Evolutionary conservation across 2,797 vertebrate species (phyloP), one percentile per base, ranked within the genome.

Genomic region (Takifugu ocellatus): DNA sequence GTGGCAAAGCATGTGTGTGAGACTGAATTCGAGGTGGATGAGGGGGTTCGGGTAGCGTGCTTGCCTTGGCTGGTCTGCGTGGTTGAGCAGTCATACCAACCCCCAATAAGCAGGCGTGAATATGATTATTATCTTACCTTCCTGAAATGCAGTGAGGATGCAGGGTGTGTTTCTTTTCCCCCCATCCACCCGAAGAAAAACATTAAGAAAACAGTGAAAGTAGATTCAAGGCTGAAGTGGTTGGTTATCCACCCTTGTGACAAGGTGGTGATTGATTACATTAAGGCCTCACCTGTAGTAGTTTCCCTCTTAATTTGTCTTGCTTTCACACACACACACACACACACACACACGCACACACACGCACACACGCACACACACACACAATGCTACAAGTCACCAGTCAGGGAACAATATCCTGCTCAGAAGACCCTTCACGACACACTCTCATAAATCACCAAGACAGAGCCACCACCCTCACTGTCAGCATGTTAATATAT

Each of bases 1-100:
- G 95, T 98, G 97, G 94, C 96, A 89, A 94, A 90, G 88, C 50
- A 63, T 74, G 69, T 55, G 59, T 66, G 72, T 63, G 58, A n/a
- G 15, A n/a, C 56, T n/a, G 58, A 10, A 70, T 60, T 52, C 59
- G 65, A 69, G 74, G 83, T 84, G 66, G 73, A 82, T 82, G 85
- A 72, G 79, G 82, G 69, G 76, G 59, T 73, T 70, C 74, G 74
- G 77, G 77, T 76, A 82, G 74, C 75, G 80, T 79, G 70, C 67
- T 70, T 79, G 77, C 83, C 72, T 44, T 81, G 83, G 74, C 74
- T 83, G 77, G 74, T 84, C 87, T 85, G 79, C 90, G 88, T 83
- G 87, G 87, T 88, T 86, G 77, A 79, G 84, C 84, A 84, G 77
- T 81, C 79, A 80, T 71, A 59, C 56, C 66, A 61, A 51, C 52